Conservation (phyloP, 2,113 vertebrate species). For the Coregonus clupeaformis region DNA sequence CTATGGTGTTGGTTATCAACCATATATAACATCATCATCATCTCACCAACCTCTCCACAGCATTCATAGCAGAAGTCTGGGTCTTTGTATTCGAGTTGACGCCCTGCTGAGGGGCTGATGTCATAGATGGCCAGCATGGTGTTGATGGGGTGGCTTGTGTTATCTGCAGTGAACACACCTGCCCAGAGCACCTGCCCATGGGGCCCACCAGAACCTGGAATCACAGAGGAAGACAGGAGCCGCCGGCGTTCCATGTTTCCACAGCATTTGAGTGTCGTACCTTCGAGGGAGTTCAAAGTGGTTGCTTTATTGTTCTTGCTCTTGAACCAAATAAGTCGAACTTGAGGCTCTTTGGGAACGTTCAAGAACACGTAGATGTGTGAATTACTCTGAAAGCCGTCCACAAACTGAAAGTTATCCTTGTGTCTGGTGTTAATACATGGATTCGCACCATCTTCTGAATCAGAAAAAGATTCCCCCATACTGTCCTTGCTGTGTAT, state of each 20-base stretch:
- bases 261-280: conserved; percentile 1
- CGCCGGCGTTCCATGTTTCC: too few species aligned
- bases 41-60: conserved; percentile 21
- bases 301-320: neutral
- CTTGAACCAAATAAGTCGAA: conserved; percentile 56
- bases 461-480: conserved; percentile 35
- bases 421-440: neutral
- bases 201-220: conserved; percentile 51
- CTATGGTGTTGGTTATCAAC: too few species aligned
- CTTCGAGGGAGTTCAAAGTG: conserved; percentile 33
- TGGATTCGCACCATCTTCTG: rapidly evolving
- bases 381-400: conserved; percentile 74
- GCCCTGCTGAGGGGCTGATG: conserved; percentile 41
- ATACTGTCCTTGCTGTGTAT: neutral
- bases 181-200: conserved; percentile 72
- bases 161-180: conserved; percentile 78
- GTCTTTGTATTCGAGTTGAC: rapidly evolving
- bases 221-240: conserved; percentile 7
- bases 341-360: conserved; percentile 7
- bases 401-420: conserved; percentile 73
- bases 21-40: neutral
- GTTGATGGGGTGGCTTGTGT: conserved; percentile 31
- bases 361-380: conserved; percentile 67
- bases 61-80: conserved; percentile 6
- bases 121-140: conserved; percentile 81